Evolutionary conservation across 2,888 invertebrate genomes (phyloP).

Genomic region (Xanthia icteritia): DNA sequence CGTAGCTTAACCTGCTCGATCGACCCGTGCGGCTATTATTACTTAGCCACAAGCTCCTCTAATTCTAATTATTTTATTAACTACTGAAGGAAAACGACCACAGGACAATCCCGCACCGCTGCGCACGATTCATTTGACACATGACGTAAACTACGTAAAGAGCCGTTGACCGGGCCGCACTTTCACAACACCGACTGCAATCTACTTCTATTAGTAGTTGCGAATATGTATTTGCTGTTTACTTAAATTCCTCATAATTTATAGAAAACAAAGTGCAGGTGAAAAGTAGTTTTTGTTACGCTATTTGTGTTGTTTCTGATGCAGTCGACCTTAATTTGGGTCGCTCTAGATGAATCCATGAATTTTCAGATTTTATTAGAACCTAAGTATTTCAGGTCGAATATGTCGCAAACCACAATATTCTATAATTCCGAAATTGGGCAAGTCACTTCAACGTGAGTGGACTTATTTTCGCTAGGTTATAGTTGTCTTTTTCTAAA

Average conservation of each 20-base stretch:
- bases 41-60: too few relatives aligned
- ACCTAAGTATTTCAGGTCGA: background rate
- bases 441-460: background rate
- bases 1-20: too few relatives aligned
- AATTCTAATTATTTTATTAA: background rate
- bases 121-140: constrained; percentile 60
- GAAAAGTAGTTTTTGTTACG: background rate
- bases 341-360: background rate
- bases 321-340: background rate
- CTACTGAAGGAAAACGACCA: constrained; percentile 37
- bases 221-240: constrained; percentile 39
- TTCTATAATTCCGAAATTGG: background rate
- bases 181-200: constrained; percentile 72
- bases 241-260: constrained; percentile 4
- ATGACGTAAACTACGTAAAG: constrained; percentile 76
- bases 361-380: background rate
- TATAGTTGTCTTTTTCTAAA: too few relatives aligned
- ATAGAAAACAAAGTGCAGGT: background rate
- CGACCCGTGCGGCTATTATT: too few relatives aligned
- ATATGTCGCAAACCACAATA: too few relatives aligned
- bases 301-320: background rate
- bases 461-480: background rate
- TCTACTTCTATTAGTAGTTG: constrained; percentile 46
- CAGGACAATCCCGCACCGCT: constrained; percentile 41
- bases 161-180: constrained; percentile 78